A percentile compares a stretch with the other conserved stretches of the same genome.
Evolutionary conservation across 2,797 vertebrate genomes (phyloP).

Genomic region (Coregonus sp.): DNA sequence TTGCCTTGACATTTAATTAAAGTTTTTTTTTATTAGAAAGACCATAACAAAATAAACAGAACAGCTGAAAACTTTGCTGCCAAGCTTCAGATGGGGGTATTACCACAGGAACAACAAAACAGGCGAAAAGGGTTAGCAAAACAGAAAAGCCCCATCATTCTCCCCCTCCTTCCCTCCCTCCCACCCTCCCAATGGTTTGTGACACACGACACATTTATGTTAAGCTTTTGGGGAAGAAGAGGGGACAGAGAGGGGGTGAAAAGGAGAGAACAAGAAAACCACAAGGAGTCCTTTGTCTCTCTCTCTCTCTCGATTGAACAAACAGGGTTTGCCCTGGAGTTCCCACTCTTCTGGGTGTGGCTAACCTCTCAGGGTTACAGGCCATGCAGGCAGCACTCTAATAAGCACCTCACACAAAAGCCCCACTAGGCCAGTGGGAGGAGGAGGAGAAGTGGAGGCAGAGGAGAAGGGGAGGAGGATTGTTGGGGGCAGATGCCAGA

Average conservation of each 20-base stretch:
- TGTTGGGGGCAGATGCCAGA: constrained; percentile 58
- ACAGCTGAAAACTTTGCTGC: constrained; percentile 18
- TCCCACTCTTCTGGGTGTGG: constrained; percentile 63
- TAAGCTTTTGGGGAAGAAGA: constrained; percentile 32
- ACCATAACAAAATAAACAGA: not conserved
- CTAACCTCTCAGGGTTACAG: constrained; percentile 72
- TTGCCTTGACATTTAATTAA: not conserved
- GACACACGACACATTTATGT: constrained; percentile 66
- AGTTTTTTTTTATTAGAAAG: not conserved
- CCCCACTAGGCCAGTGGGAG: constrained; percentile 59
- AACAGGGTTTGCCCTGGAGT: constrained; percentile 60
- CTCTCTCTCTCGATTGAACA: constrained; percentile 65
- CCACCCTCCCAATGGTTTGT: constrained; percentile 32
- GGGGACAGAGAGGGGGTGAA: constrained; percentile 14
- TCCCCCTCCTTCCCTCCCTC: not conserved
- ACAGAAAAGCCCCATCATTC: not conserved
- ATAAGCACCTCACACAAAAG: constrained; percentile 70
- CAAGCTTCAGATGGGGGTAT: constrained; percentile 9
- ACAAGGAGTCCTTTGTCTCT: constrained; percentile 60
- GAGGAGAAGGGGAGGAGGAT: constrained; percentile 2
- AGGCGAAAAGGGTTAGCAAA: not conserved
- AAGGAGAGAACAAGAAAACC: constrained; percentile 28
- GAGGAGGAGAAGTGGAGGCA: constrained; percentile 15
- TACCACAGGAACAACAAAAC: constrained; percentile 12
- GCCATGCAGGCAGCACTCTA: constrained; percentile 27